Conservation (phyloP, 2,888 invertebrate genomes). For the Anarsia innoxiella region DNA sequence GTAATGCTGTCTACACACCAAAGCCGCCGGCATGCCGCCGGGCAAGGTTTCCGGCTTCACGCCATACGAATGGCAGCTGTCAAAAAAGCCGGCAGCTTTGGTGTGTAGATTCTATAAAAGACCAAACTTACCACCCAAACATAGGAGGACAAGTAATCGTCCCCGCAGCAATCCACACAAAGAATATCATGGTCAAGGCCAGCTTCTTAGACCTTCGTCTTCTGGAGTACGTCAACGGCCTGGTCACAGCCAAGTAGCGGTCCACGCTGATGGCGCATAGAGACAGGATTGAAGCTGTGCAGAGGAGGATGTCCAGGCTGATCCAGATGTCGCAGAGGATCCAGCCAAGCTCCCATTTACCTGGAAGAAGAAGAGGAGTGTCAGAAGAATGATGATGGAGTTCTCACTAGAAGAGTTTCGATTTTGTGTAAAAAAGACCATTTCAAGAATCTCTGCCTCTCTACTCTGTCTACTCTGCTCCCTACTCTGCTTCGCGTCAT, state of each 20-base stretch:
- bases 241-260: slow-evolving; percentile 94
- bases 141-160: slow-evolving; percentile 96
- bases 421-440: too few species aligned
- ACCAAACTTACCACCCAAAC: slow-evolving; percentile 91
- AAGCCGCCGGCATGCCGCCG: too few species aligned
- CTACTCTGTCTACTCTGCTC: too few species aligned
- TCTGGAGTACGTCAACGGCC: slow-evolving; percentile 93
- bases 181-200: slow-evolving; percentile 89
- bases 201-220: slow-evolving; percentile 89
- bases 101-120: too few species aligned
- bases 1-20: too few species aligned
- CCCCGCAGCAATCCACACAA: slow-evolving; percentile 92
- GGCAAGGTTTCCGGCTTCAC: too few species aligned
- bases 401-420: too few species aligned
- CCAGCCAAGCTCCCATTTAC: slow-evolving; percentile 92
- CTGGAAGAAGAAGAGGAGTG: slow-evolving; percentile 50
- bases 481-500: too few species aligned
- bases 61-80: too few species aligned
- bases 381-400: background rate
- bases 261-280: slow-evolving; percentile 94
- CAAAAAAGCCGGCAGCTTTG: too few species aligned
- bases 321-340: slow-evolving; percentile 94
- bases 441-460: too few species aligned
- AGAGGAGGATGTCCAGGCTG: slow-evolving; percentile 92
- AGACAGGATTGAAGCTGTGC: slow-evolving; percentile 94